Evolutionary conservation across 1,140 invertebrate genomes (phyloP).

Genomic region (Dendrolimus kikuchii): DNA sequence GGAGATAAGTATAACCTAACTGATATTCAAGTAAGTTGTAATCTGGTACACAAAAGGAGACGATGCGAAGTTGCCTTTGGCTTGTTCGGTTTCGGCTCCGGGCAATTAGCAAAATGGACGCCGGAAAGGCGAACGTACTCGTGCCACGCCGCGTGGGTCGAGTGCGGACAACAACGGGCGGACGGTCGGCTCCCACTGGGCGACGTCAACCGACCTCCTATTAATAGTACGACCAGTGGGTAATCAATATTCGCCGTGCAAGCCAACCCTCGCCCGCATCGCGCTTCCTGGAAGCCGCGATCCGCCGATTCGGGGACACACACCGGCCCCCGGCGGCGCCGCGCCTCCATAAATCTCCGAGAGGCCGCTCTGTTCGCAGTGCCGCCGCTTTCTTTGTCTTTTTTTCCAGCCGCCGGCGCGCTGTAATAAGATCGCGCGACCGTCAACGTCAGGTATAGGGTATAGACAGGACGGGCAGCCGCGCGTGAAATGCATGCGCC

Average conservation of each 20-base stretch:
- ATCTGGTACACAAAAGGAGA: too few relatives aligned
- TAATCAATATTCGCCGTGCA: slow-evolving; percentile 54
- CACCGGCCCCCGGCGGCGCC: slow-evolving; percentile 45
- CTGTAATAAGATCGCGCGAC: slow-evolving; percentile 60
- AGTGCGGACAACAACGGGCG: slow-evolving; percentile 22
- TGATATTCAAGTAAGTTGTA: too few relatives aligned
- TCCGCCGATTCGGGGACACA: slow-evolving; percentile 16
- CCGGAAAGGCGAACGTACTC: slow-evolving; percentile 42
- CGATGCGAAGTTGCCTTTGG: too few relatives aligned
- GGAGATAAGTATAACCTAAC: too few relatives aligned
- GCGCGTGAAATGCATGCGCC: slow-evolving; percentile 39
- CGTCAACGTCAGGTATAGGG: slow-evolving; percentile 62
- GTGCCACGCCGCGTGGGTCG: slow-evolving; percentile 15
- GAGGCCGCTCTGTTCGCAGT: slow-evolving; percentile 22
- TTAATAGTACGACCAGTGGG: slow-evolving; percentile 41
- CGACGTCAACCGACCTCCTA: slow-evolving; percentile 30
- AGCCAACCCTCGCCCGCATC: slow-evolving; percentile 38
- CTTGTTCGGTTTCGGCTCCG: slow-evolving; percentile 16
- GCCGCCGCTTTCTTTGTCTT: slow-evolving; percentile 53
- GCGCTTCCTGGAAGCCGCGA: slow-evolving; percentile 42
- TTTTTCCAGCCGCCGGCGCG: slow-evolving; percentile 36
- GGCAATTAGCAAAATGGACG: slow-evolving; percentile 53
- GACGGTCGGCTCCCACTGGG: slow-evolving; percentile 18
- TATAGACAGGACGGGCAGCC: slow-evolving; percentile 29
- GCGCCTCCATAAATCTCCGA: slow-evolving; percentile 60